These are phyloP conservation scores for Hycleus cichorii DNA, from an alignment of 1,140 invertebrate species.

Conservation along the genomic window DNA sequence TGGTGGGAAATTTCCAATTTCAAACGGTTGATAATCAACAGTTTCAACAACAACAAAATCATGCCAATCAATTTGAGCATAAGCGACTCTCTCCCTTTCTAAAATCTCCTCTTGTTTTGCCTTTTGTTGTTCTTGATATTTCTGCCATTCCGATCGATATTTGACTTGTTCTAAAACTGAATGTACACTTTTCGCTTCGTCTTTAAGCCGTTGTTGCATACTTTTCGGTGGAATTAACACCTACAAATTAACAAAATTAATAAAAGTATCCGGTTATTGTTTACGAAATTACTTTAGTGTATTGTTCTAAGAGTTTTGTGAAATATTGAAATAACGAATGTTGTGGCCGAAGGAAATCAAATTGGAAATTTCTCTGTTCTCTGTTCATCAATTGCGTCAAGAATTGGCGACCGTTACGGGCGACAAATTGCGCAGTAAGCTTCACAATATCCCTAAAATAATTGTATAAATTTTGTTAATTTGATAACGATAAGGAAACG, in stretches of 20 bases:
- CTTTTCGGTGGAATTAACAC: conserved; percentile 90
- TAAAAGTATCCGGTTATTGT: no score
- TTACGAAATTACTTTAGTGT: conserved; percentile 65
- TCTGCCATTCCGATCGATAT: conserved; percentile 93
- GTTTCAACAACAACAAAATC: conserved; percentile 99
- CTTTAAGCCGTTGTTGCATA: conserved; percentile 68
- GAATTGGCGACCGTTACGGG: conserved; percentile 95
- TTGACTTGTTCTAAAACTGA: conserved; percentile 85
- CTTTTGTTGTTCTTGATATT: conserved; percentile 86
- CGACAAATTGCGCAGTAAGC: conserved; percentile 97
- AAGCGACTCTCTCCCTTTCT: conserved; percentile 92
- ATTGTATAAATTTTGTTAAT: conserved; percentile 9
- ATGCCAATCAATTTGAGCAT: conserved; percentile 99
- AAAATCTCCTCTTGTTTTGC: conserved; percentile 90
- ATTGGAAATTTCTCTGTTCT: conserved; percentile 97
- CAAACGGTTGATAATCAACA: conserved; percentile 96
- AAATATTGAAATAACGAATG: conserved; percentile 99
- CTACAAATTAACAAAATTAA: no score
- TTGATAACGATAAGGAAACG: conserved; percentile 23
- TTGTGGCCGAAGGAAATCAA: conserved; percentile 97
- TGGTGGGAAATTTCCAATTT: conserved; percentile 91
- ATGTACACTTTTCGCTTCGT: conserved; percentile 67
- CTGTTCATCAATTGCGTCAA: conserved; percentile 97
- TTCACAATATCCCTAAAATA: conserved; percentile 87
- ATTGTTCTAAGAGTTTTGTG: conserved; percentile 95